phyloP scores from a whole-genome alignment of 1,140 invertebrate genomes.

The Sesamia nonagrioides region DNA sequence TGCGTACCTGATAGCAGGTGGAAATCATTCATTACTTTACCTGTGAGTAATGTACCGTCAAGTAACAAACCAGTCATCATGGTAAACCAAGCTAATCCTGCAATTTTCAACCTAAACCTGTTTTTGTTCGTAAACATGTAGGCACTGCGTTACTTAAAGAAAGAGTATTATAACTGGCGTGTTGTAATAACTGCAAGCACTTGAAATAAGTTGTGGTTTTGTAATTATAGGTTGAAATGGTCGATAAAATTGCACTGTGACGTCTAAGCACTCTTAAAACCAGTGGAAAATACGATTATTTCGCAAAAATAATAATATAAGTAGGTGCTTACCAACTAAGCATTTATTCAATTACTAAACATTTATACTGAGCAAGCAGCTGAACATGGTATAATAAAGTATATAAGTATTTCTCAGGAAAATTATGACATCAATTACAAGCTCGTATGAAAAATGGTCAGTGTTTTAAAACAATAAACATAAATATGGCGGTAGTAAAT shows the following conservation, averaged over 20 bases:
- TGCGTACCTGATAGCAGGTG: too few species aligned
- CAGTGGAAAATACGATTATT: not conserved
- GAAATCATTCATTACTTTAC: slow-evolving; percentile 27
- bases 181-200: not conserved
- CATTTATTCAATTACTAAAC: too few species aligned
- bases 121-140: slow-evolving; percentile 11
- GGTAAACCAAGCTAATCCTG: not conserved
- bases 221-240: not conserved
- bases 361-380: too few species aligned
- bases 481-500: too few species aligned
- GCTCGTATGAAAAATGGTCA: too few species aligned
- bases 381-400: too few species aligned
- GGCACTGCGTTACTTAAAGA: slow-evolving; percentile 19
- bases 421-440: too few species aligned
- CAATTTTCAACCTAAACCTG: not conserved
- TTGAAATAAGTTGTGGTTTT: not conserved
- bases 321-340: too few species aligned
- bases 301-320: too few species aligned
- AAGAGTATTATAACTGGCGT: not conserved
- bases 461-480: too few species aligned
- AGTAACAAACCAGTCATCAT: slow-evolving; percentile 9
- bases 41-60: slow-evolving; percentile 2
- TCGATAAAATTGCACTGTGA: not conserved
- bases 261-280: not conserved
- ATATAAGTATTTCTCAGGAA: too few species aligned